Evolutionary conservation across 2,888 invertebrate species (phyloP).

Genomic region (Cabera pusaria): DNA sequence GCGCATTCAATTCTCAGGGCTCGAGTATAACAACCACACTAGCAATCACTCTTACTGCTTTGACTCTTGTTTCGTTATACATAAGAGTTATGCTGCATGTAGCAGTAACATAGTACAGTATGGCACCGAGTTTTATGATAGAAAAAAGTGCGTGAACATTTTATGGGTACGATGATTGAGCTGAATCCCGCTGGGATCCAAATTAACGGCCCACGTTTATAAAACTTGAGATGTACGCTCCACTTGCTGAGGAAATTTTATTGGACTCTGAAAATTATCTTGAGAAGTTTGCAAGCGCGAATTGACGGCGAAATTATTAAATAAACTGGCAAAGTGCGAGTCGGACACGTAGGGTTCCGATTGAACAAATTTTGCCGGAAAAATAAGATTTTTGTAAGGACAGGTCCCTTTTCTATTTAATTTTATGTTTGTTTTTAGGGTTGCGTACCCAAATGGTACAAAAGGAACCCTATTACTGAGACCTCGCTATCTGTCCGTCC

Average conservation of each 20-base stretch:
- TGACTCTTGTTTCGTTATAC: too few relatives aligned
- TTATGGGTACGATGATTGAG: conserved; percentile 48
- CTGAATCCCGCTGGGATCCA: conserved; percentile 42
- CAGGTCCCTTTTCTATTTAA: too few relatives aligned
- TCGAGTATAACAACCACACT: conserved; percentile 16
- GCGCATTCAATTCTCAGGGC: conserved; percentile 41
- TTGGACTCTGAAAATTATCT: conserved; percentile 19
- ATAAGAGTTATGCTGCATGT: too few relatives aligned
- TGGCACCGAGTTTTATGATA: conserved; percentile 29
- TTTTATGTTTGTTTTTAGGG: too few relatives aligned
- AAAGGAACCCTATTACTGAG: too few relatives aligned
- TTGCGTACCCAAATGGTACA: too few relatives aligned
- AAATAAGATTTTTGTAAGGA: too few relatives aligned
- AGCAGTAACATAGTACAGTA: conserved; percentile 13
- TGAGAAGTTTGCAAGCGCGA: conserved; percentile 4
- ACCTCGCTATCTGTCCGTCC: too few relatives aligned
- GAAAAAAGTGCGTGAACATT: conserved; percentile 40
- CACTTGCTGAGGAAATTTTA: conserved; percentile 26
- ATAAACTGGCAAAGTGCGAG: too few relatives aligned
- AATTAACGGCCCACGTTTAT: conserved; percentile 42
- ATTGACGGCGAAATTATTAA: conserved; percentile 4
- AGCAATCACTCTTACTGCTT: not conserved
- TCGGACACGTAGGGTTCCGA: too few relatives aligned
- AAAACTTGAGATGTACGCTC: conserved; percentile 22
- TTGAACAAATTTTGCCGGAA: too few relatives aligned